These are phyloP conservation scores for Athalia circularis DNA, from an alignment of 2,888 invertebrate genomes.

Conservation along the genomic window DNA sequence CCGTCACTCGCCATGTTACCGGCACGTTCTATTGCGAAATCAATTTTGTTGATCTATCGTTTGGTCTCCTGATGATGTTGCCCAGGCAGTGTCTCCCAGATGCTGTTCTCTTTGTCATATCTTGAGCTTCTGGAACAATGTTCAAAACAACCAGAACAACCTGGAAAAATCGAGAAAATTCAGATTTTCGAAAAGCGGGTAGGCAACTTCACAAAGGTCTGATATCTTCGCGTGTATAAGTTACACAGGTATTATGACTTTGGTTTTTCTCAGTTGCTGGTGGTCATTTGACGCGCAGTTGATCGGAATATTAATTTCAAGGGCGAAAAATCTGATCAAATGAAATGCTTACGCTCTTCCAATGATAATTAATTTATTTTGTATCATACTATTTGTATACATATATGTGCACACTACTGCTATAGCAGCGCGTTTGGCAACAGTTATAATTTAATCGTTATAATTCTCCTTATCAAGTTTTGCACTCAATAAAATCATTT, in stretches of 20 bases:
- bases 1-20: conserved; percentile 54
- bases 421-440: not conserved
- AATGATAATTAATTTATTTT: conserved; percentile 37
- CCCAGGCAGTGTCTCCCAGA: not conserved
- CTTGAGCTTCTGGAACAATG: no score
- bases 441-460: not conserved
- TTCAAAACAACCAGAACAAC: no score
- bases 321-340: conserved; percentile 3
- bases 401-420: not conserved
- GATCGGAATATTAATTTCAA: not conserved
- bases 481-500: not conserved
- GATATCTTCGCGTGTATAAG: not conserved
- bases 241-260: not conserved
- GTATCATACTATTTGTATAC: not conserved
- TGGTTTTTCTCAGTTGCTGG: not conserved
- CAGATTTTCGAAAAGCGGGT: no score
- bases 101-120: no score
- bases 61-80: not conserved
- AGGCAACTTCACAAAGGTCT: not conserved
- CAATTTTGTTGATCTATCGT: conserved; percentile 59
- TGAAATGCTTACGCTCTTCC: not conserved
- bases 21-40: conserved; percentile 64
- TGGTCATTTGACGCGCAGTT: not conserved
- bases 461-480: not conserved
- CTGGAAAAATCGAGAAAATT: no score